Evolutionary conservation across 1,140 invertebrate genomes (phyloP).

Genomic region (Achatina immaculata): DNA sequence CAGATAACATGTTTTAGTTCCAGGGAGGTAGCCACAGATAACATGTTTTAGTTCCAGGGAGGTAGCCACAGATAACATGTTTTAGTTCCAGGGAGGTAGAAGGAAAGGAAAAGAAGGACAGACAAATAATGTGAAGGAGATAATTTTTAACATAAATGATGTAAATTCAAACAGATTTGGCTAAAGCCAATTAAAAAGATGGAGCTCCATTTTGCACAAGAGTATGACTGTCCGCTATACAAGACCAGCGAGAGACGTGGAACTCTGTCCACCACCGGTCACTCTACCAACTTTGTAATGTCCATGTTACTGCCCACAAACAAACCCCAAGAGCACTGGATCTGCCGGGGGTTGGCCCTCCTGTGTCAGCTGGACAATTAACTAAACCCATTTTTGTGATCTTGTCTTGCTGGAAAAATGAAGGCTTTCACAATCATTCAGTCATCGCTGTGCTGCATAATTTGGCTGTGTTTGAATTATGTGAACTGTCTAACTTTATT

Average conservation of each 20-base stretch:
- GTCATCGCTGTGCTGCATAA: neutral
- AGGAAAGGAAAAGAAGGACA: too few relatives aligned
- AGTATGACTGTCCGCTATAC: slow-evolving; percentile 87
- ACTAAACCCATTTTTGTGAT: neutral
- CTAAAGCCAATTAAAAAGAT: slow-evolving; percentile 62
- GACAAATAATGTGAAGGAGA: too few relatives aligned
- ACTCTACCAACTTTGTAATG: slow-evolving; percentile 72
- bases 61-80: too few relatives aligned
- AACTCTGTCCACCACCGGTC: slow-evolving; percentile 70
- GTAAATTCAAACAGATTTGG: slow-evolving; percentile 59
- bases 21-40: too few relatives aligned
- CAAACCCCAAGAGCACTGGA: slow-evolving; percentile 67
- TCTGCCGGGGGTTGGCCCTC: slow-evolving; percentile 72
- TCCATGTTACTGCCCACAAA: slow-evolving; percentile 63
- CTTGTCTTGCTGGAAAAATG: neutral
- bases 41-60: too few relatives aligned
- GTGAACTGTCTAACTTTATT: neutral
- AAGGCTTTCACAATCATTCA: neutral
- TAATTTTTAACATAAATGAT: too few relatives aligned
- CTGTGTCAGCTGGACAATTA: slow-evolving; percentile 84
- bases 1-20: too few relatives aligned
- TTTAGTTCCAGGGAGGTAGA: too few relatives aligned
- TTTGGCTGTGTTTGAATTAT: neutral
- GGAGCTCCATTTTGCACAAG: slow-evolving; percentile 59
- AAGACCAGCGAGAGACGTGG: slow-evolving; percentile 84